Conservation (phyloP, 2,888 invertebrate species). For the Taenaris catops region DNA sequence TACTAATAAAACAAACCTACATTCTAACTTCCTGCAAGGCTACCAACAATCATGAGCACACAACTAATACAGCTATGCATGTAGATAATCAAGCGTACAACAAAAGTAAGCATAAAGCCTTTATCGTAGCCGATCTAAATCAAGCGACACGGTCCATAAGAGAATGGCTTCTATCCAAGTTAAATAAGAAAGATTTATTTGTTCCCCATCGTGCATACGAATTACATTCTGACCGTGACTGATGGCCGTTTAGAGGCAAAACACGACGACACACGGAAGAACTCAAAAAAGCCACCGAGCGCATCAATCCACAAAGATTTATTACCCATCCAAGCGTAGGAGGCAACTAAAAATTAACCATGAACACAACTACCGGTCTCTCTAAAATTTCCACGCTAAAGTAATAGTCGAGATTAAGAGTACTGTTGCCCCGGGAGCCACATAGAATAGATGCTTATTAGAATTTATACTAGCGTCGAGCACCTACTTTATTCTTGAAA, state of each 20-base stretch:
- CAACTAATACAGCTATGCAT: conserved; percentile 11
- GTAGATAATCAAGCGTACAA: conserved; percentile 17
- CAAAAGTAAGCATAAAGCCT: conserved; percentile 18
- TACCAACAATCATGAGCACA: conserved; percentile 10
- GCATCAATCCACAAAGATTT: conserved; percentile 46
- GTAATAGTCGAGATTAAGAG: conserved; percentile 70
- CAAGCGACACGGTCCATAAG: conserved; percentile 31
- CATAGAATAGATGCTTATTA: conserved; percentile 63
- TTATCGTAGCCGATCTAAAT: conserved; percentile 30
- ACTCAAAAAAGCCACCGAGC: conserved; percentile 25
- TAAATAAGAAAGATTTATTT: conserved; percentile 35
- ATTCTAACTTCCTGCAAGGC: conserved; percentile 6
- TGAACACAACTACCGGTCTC: conserved; percentile 56
- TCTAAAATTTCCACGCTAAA: conserved; percentile 57
- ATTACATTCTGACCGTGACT: conserved; percentile 45
- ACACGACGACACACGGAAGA: conserved; percentile 45
- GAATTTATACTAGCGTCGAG: conserved; percentile 56
- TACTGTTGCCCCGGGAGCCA: conserved; percentile 65
- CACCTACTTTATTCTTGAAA: conserved; percentile 33
- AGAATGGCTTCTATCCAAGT: conserved; percentile 25
- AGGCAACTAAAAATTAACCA: conserved; percentile 68
- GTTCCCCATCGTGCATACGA: conserved; percentile 30
- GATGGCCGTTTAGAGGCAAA: conserved; percentile 49
- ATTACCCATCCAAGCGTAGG: conserved; percentile 61
- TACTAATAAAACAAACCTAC: conserved; percentile 7